Conservation (phyloP, 2,888 invertebrate genomes). For the Melinaea menophilus region DNA sequence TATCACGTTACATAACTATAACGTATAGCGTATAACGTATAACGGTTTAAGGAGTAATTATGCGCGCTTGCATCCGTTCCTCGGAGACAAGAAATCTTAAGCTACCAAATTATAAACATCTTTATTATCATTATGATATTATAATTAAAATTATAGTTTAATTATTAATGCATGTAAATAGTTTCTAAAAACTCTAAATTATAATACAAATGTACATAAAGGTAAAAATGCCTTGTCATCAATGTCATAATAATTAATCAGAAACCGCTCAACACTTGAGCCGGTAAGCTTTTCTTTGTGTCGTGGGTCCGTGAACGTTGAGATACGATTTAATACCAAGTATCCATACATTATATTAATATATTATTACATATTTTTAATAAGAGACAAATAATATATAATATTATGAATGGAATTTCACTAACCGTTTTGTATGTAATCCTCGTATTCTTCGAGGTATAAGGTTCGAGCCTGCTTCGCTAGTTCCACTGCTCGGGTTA, state of each 20-base stretch:
- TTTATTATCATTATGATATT: slow-evolving; percentile 44
- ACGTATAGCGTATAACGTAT: background rate
- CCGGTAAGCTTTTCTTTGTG: too few relatives aligned
- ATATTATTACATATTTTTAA: too few relatives aligned
- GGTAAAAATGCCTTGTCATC: too few relatives aligned
- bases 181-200: too few relatives aligned
- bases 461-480: slow-evolving; percentile 84
- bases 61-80: slow-evolving; percentile 72
- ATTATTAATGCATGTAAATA: background rate
- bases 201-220: too few relatives aligned
- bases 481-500: slow-evolving; percentile 84
- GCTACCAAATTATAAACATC: slow-evolving; percentile 61
- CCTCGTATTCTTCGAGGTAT: slow-evolving; percentile 78
- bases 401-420: slow-evolving; percentile 16
- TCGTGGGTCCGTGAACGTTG: too few relatives aligned
- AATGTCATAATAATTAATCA: too few relatives aligned
- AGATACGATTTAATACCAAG: too few relatives aligned
- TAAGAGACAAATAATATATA: too few relatives aligned
- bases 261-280: too few relatives aligned
- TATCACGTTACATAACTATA: too few relatives aligned
- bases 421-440: slow-evolving; percentile 58
- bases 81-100: slow-evolving; percentile 48
- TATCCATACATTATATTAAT: too few relatives aligned
- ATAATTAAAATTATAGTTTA: slow-evolving; percentile 16
- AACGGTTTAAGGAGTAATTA: slow-evolving; percentile 53